Evolutionary conservation across 2,888 invertebrate species (phyloP), one percentile per base, ranked within the genome.

Genomic region (Dichetophora obliterata): DNA sequence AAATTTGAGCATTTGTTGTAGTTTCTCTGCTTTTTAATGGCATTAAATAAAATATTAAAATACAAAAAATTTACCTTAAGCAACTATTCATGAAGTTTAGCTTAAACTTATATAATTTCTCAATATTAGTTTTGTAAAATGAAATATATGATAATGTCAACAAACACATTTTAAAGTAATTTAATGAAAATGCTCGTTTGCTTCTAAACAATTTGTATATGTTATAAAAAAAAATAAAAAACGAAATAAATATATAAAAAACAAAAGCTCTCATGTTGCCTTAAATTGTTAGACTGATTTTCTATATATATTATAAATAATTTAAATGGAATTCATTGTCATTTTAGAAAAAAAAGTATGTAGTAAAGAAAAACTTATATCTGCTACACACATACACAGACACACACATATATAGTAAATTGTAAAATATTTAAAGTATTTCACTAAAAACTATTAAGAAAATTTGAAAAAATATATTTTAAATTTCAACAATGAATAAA

Each of bases 231-330:
- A 74, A 73, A 54, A 48, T 5, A 14, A 61, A 72, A 69, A 65
- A n/a, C 77, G 57, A 43, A 72, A 71, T 66, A 76, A 74, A 75
- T 78, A 76, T 77, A 48, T 59, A 69, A 81, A 84, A 81, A 82
- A 85, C 85, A 84, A 86, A 87, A 90, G 91, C 91, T 91, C 91
- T 91, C 91, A 90, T 90, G 91, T 91, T 91, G 92, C 92, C 92
- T 92, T 92, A 92, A 91, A 91, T 91, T 91, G 91, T 92, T 92
- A 92, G 92, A 92, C 92, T 92, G 92, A 92, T 92, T 92, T 91
- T 91, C 90, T 91, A 75, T 61, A 75, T 61, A 75, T 74, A 54
- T 65, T 66, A 59, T 48, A 59, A 75, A 61, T 75, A 75, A 69
- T 75, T 75, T 75, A 59, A 75, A 75, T 69, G 43, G 78, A 80